Conservation (phyloP, 2,888 invertebrate species). For the Itoplectis maculator region DNA sequence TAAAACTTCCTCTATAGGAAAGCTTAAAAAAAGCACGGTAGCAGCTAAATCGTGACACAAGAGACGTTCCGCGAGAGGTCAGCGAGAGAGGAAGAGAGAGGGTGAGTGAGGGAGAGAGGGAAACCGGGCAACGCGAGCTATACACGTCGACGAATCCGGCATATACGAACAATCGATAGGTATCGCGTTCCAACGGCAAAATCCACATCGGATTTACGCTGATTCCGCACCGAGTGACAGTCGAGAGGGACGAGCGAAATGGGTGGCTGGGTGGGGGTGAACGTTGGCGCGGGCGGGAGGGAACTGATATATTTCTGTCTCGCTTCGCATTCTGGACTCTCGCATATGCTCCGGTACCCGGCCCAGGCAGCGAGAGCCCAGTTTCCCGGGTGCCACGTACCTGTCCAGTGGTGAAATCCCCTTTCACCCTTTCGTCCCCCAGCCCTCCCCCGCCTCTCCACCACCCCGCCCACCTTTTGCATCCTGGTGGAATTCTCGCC, state of each 20-base stretch:
- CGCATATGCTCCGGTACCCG: conserved; percentile 10
- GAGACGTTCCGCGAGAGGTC: not conserved
- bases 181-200: conserved; percentile 31
- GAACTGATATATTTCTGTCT: conserved; percentile 1
- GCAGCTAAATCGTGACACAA: not conserved
- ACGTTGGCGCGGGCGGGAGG: not conserved
- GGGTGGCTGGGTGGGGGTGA: too few species aligned
- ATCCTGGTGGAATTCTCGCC: conserved; percentile 25
- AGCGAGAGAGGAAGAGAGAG: conserved; percentile 11
- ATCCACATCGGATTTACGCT: conserved; percentile 16
- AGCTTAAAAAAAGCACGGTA: not conserved
- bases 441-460: too few species aligned
- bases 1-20: not conserved
- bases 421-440: too few species aligned
- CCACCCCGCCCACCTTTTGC: not conserved
- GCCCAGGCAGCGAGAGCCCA: too few species aligned
- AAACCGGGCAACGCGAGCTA: too few species aligned
- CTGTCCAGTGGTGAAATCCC: conserved; percentile 4
- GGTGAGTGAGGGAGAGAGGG: not conserved
- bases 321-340: conserved; percentile 16
- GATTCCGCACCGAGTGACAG: not conserved
- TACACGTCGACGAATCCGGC: conserved; percentile 11
- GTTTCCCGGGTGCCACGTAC: conserved; percentile 14
- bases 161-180: conserved; percentile 37
- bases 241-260: too few species aligned